These are phyloP conservation scores for Pheosia gnoma DNA, from an alignment of 2,888 invertebrate species.

Conservation along the genomic window DNA sequence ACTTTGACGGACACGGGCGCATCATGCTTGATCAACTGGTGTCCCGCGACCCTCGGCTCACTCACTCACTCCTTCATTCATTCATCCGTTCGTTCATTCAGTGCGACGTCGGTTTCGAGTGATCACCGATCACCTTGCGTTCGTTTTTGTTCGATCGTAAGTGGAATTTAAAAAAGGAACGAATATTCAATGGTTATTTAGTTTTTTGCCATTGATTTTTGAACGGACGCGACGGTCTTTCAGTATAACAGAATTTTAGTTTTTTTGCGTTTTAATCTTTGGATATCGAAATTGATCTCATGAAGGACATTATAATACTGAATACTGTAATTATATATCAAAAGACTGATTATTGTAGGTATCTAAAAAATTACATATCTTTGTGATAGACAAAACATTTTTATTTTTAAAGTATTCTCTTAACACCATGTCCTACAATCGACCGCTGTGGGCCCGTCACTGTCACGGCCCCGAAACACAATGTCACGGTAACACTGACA, in stretches of 20 bases:
- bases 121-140: constrained; percentile 77
- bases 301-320: not conserved
- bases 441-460: constrained; percentile 1
- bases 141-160: constrained; percentile 52
- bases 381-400: not conserved
- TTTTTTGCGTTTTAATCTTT: too few relatives aligned
- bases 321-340: too few relatives aligned
- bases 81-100: constrained; percentile 64
- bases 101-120: constrained; percentile 72
- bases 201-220: constrained; percentile 32
- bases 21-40: constrained; percentile 81
- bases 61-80: constrained; percentile 66
- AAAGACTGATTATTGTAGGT: too few relatives aligned
- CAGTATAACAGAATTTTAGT: constrained; percentile 15
- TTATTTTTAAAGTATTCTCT: not conserved
- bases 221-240: constrained; percentile 17
- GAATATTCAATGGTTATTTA: constrained; percentile 24
- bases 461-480: not conserved
- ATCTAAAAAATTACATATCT: too few relatives aligned
- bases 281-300: not conserved
- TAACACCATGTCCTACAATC: not conserved
- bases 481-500: constrained; percentile 2
- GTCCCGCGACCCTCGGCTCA: constrained; percentile 65
- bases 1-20: constrained; percentile 76
- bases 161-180: constrained; percentile 53